Evolutionary conservation across 2,888 invertebrate species (phyloP).

Genomic region (Syritta pipiens): DNA sequence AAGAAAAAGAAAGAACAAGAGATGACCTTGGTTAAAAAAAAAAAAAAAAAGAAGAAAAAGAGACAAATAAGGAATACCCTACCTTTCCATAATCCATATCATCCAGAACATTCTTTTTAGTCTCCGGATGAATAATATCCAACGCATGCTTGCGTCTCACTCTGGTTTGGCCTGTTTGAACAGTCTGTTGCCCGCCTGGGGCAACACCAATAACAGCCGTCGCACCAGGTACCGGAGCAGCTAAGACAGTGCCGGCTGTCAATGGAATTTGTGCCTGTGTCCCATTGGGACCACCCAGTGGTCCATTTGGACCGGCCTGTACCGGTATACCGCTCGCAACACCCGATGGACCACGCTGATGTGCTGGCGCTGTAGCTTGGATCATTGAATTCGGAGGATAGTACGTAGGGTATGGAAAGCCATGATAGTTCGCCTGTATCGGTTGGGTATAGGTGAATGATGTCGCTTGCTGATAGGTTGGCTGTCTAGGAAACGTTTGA

Average conservation of each 20-base stretch:
- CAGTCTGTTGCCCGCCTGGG: slow-evolving; percentile 64
- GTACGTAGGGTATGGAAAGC: slow-evolving; percentile 67
- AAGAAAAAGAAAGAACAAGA: slow-evolving; percentile 4
- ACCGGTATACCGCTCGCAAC: slow-evolving; percentile 74
- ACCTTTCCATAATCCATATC: slow-evolving; percentile 74
- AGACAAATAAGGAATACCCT: not conserved
- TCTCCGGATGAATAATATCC: slow-evolving; percentile 80
- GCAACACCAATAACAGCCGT: slow-evolving; percentile 79
- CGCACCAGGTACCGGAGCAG: slow-evolving; percentile 78
- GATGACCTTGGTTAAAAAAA: not conserved
- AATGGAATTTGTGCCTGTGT: slow-evolving; percentile 73
- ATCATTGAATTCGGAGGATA: slow-evolving; percentile 69
- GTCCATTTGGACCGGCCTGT: slow-evolving; percentile 74
- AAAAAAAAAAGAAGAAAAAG: not conserved
- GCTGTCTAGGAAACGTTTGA: slow-evolving; percentile 74
- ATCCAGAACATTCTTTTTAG: slow-evolving; percentile 78
- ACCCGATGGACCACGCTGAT: slow-evolving; percentile 73
- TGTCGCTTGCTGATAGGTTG: slow-evolving; percentile 72
- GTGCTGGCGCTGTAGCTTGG: slow-evolving; percentile 71
- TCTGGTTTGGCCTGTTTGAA: slow-evolving; percentile 32
- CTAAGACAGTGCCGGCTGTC: slow-evolving; percentile 71
- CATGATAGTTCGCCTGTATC: slow-evolving; percentile 57
- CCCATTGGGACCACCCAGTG: slow-evolving; percentile 73
- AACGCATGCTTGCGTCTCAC: slow-evolving; percentile 77
- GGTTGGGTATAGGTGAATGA: slow-evolving; percentile 74